Base-by-base conservation (phyloP, 2,113 vertebrate genomes). In the Lamprotornis superbus region DNA sequence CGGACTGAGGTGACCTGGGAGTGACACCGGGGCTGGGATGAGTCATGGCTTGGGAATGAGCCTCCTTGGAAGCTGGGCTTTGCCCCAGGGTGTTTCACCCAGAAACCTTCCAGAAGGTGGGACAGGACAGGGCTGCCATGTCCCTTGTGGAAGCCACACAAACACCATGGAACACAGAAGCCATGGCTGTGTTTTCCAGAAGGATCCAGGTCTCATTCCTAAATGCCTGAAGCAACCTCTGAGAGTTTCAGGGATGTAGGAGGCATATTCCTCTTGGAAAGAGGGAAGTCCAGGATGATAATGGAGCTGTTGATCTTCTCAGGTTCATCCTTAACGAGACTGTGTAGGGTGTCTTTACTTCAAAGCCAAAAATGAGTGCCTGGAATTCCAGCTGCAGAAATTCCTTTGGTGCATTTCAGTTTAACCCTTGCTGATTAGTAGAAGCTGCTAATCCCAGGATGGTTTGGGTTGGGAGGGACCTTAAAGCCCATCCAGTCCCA, bases 1-100 rank as follows among this genome's bases (percentile, higher is more conserved):
- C 1, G 0, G 25, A 19, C 6, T 5, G 47, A 42, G 30, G 39
- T 44, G 52, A 12, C 24, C 22, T 35, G 33, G 44, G 30, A 46
- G 10, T 19, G 15, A 28, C 47, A 3, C 5, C 0, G 1, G 35
- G 23, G 2, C 61, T 5, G 14, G 5, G 28, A 35, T 27, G 24
- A 24, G 49, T 37, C 65, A 1, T 14, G 33, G 53, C 12, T 33
- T 23, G 42, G 44, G 56, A 19, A 10, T 15, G 15, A 14, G 11
- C 35, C 6, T 60, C 31, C 11, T 2, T 25, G 5, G 44, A 44
- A 2, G 10, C 14, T 76, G 6, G 27, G 53, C 33, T 44, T 59
- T 59, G 31, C 44, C 42, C 23, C 0, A 3, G 59, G 8, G 20
- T 37, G 13, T 40, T 46, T 21, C 69, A 60, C 23, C 46, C 22